These are phyloP conservation scores for Nomada ferruginata DNA, from an alignment of 2,888 invertebrate genomes.

Conservation along the genomic window DNA sequence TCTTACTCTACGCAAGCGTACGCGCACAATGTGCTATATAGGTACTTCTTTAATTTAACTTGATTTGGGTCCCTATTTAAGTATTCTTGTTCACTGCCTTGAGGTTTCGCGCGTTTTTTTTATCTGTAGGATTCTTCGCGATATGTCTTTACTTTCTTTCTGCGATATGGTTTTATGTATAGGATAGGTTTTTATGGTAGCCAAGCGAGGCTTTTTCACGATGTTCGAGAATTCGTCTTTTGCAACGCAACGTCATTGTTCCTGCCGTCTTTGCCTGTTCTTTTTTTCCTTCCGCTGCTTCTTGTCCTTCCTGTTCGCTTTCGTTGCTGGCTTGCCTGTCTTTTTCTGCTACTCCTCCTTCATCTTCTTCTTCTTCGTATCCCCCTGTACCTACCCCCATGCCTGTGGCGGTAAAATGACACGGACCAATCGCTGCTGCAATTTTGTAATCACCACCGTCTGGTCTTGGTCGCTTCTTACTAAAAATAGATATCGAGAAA, in stretches of 20 bases:
- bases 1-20: slow-evolving; percentile 2
- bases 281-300: neutral
- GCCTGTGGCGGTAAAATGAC: slow-evolving; percentile 50
- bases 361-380: slow-evolving; percentile 8
- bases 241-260: slow-evolving; percentile 35
- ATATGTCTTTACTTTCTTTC: neutral
- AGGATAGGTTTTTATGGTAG: neutral
- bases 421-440: slow-evolving; percentile 56
- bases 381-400: slow-evolving; percentile 7
- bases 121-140: neutral
- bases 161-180: neutral
- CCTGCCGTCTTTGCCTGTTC: slow-evolving; percentile 23
- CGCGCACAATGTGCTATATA: slow-evolving; percentile 7
- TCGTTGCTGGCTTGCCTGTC: slow-evolving; percentile 2
- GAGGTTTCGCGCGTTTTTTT: slow-evolving; percentile 7
- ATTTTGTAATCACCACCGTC: slow-evolving; percentile 61
- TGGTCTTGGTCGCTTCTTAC: slow-evolving; percentile 45
- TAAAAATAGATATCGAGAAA: slow-evolving; percentile 58
- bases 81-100: too few species aligned
- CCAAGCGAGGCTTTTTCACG: neutral
- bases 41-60: neutral
- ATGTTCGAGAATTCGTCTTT: neutral
- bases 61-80: too few species aligned
- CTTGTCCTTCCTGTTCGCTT: neutral
- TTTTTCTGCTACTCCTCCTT: slow-evolving; percentile 18